Base-by-base conservation (phyloP, 2,888 invertebrate species). In the Drosophila hamatofila region DNA sequence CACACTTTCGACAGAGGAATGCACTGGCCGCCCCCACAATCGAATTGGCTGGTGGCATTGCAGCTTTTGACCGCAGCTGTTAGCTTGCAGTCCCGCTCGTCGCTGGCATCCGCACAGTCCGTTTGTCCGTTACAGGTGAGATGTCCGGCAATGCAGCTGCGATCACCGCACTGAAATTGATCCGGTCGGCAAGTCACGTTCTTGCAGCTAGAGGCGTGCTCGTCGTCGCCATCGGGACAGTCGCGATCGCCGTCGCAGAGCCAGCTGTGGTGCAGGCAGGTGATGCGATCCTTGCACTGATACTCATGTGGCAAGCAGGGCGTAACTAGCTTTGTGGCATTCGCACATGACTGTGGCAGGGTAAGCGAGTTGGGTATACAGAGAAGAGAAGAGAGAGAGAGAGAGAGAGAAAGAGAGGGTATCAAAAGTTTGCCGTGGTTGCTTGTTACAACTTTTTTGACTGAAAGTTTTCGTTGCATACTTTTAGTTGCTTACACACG, bases 81-180 rank as follows among this genome's bases (percentile, higher is more conserved):
- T 16, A 77, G 75, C 69, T 52, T 27, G 93, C 98, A 98, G 84
- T 96, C 95, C 49, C 94, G 93, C 93, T 98, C 98, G 92, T 98
- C 98, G 87, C 96, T 97, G 79, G 95, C 96, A 93, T 98, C 98
- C 0, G 94, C 93, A 89, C 98, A 98, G 84, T 98, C 97, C 25
- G 94, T 92, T 56, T 95, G 94, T 0, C 97, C 97, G 77, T 97
- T 96, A 92, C 98, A 98, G 83, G 95, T 96, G 76, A 97, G 93
- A 78, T 96, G 95, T 3, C 96, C 97, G 52, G 96, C 95, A 11
- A 96, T 95, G 92, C 98, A 98, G 33, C 97, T 97, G 1, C 97
- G 98, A 91, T 98, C 96, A 52, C 94, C 95, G 92, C 98, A 98
- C 90, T 96, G 96, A 92, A 97, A 98, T 93, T 98, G 97, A 93